A percentile compares a stretch with the other conserved stretches of the same genome.
These are phyloP conservation scores for Sussaba pulchella DNA, from an alignment of 2,888 invertebrate genomes.

Conservation along the genomic window DNA sequence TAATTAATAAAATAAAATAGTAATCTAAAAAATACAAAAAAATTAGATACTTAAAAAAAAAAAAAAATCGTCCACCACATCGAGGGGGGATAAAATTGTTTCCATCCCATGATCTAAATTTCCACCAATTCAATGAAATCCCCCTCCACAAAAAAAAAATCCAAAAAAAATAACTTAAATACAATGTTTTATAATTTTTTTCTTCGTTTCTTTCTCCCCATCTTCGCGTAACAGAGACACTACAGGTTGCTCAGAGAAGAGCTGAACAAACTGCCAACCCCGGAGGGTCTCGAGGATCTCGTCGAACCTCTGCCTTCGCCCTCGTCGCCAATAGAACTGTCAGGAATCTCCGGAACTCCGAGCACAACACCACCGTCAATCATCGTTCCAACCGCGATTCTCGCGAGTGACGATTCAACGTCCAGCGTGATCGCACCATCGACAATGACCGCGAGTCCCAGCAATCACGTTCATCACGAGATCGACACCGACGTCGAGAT, in stretches of 20 bases:
- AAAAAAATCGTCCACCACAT: too few species aligned
- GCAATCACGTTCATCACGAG: constrained; percentile 82
- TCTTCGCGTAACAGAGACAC: constrained; percentile 88
- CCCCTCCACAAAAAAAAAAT: constrained; percentile 21
- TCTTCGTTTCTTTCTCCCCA: too few species aligned
- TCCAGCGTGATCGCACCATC: constrained; percentile 71
- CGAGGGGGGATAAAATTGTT: too few species aligned
- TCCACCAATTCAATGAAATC: too few species aligned
- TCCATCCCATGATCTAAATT: too few species aligned
- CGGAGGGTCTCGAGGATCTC: constrained; percentile 90
- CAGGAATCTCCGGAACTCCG: constrained; percentile 78
- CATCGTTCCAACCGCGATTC: constrained; percentile 68
- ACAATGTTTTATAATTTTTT: too few species aligned
- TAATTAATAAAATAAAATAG: too few species aligned
- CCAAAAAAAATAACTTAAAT: not conserved
- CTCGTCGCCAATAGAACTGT: constrained; percentile 83
- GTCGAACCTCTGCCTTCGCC: constrained; percentile 86
- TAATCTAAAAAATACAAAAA: too few species aligned
- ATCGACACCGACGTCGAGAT: constrained; percentile 90
- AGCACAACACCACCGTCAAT: constrained; percentile 79
- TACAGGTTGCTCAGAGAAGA: constrained; percentile 94
- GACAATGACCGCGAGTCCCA: constrained; percentile 74
- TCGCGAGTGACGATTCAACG: constrained; percentile 72
- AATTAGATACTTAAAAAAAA: too few species aligned
- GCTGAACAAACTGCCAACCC: constrained; percentile 92